phyloP scores from a whole-genome alignment of 2,888 invertebrate species.

The Nebria brevicollis region DNA sequence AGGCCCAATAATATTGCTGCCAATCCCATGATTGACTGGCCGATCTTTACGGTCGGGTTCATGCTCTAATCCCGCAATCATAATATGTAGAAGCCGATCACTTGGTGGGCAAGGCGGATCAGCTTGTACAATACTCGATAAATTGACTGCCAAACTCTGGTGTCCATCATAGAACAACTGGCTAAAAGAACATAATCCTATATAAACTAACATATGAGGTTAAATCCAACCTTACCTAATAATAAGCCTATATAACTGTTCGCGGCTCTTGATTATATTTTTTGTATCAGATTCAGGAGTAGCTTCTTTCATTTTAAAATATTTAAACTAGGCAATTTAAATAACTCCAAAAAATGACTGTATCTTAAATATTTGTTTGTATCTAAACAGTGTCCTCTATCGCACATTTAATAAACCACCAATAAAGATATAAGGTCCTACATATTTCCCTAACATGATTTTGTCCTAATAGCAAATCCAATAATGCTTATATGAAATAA shows the following conservation, averaged over 20 bases:
- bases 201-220: slow-evolving; percentile 17
- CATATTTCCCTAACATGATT: background rate
- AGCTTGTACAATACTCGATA: slow-evolving; percentile 86
- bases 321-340: background rate
- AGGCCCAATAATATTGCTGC: slow-evolving; percentile 72
- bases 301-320: slow-evolving; percentile 61
- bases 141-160: slow-evolving; percentile 87
- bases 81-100: slow-evolving; percentile 87
- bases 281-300: slow-evolving; percentile 69
- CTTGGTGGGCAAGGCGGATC: slow-evolving; percentile 97
- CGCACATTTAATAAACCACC: background rate
- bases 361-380: background rate
- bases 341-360: background rate
- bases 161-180: slow-evolving; percentile 98
- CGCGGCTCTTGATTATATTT: slow-evolving; percentile 88
- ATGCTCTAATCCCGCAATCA: slow-evolving; percentile 84
- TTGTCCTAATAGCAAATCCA: background rate
- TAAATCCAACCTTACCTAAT: slow-evolving; percentile 75
- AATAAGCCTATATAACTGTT: slow-evolving; percentile 88
- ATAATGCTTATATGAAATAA: too few species aligned
- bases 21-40: slow-evolving; percentile 69
- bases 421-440: background rate
- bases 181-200: slow-evolving; percentile 66
- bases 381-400: background rate
- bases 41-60: slow-evolving; percentile 80